phyloP scores from a whole-genome alignment of 2,113 vertebrate species.

The Toxotes chatareus region DNA sequence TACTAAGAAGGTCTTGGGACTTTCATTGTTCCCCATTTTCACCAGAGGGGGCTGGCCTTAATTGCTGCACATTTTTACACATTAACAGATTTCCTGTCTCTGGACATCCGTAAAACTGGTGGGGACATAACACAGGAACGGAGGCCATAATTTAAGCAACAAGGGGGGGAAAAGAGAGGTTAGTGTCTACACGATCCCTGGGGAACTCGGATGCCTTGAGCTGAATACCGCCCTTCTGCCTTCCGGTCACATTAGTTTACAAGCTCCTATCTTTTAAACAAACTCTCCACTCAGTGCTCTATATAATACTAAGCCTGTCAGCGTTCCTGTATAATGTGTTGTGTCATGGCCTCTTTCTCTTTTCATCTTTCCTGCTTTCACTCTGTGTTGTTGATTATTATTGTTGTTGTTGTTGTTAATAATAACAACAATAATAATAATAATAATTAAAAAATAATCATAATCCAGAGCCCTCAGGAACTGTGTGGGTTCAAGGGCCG shows the following conservation, averaged over 20 bases:
- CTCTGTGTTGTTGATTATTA: slow-evolving; percentile 22
- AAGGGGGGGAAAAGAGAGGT: slow-evolving; percentile 1
- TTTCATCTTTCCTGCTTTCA: slow-evolving; percentile 24
- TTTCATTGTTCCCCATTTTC: slow-evolving; percentile 16
- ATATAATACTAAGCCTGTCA: slow-evolving; percentile 17
- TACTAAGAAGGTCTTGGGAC: slow-evolving; percentile 22
- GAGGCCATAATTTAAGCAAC: slow-evolving; percentile 29
- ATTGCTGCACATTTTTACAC: slow-evolving; percentile 56
- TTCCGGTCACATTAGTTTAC: slow-evolving; percentile 4
- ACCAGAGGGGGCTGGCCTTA: slow-evolving; percentile 45
- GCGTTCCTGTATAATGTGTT: slow-evolving; percentile 35
- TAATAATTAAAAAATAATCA: no score
- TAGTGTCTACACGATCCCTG: slow-evolving; percentile 18
- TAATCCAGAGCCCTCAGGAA: slow-evolving; percentile 38
- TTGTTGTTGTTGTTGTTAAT: no score
- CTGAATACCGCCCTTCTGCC: slow-evolving; percentile 11
- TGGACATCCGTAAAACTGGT: slow-evolving; percentile 38
- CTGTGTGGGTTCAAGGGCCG: slow-evolving; percentile 45
- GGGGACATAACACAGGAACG: slow-evolving; percentile 30
- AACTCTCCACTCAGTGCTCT: slow-evolving; percentile 22
- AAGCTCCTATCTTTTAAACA: slow-evolving; percentile 27
- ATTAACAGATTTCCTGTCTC: slow-evolving; percentile 69
- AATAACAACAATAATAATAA: no score
- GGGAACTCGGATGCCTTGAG: slow-evolving; percentile 35
- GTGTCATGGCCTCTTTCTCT: slow-evolving; percentile 29